These are phyloP conservation scores for Embiotoca jacksoni DNA, from an alignment of 2,113 vertebrate genomes.

Conservation along the genomic window DNA sequence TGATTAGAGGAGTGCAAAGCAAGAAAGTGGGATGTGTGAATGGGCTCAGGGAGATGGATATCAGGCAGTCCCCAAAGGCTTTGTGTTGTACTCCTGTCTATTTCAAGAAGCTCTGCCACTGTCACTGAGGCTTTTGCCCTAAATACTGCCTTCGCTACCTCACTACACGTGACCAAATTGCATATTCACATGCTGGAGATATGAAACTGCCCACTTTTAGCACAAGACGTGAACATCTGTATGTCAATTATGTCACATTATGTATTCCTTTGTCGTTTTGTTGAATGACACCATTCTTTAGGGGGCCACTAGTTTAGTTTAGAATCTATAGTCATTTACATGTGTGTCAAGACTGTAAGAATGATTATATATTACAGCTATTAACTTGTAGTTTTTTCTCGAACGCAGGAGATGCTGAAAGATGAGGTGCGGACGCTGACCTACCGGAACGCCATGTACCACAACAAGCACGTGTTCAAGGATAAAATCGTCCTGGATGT, in stretches of 20 bases:
- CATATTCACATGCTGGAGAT: background rate
- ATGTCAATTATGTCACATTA: conserved; percentile 6
- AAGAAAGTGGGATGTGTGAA: conserved; percentile 70
- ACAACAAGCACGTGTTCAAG: conserved; percentile 99
- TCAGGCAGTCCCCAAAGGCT: conserved; percentile 66
- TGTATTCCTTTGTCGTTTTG: conserved; percentile 21
- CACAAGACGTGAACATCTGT: background rate
- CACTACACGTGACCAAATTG: background rate
- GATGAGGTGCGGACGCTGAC: conserved; percentile 97
- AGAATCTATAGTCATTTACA: background rate
- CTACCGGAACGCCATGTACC: conserved; percentile 98
- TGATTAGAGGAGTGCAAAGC: conserved; percentile 61
- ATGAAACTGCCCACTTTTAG: background rate
- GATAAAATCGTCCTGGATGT: conserved; percentile 97
- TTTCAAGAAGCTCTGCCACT: conserved; percentile 66
- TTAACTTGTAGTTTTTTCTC: background rate
- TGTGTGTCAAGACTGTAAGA: background rate
- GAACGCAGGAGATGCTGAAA: conserved; percentile 95
- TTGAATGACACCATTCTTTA: background rate
- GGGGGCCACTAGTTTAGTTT: background rate
- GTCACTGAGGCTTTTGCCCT: conserved; percentile 63
- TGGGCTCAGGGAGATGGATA: conserved; percentile 70
- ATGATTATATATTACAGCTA: background rate
- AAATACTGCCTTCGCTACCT: conserved; percentile 49
- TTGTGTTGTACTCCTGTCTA: conserved; percentile 74